A percentile compares a stretch with the other conserved stretches of the same genome.
phyloP scores from a whole-genome alignment of 2,113 vertebrate species.

The Sinosuthora webbiana region DNA sequence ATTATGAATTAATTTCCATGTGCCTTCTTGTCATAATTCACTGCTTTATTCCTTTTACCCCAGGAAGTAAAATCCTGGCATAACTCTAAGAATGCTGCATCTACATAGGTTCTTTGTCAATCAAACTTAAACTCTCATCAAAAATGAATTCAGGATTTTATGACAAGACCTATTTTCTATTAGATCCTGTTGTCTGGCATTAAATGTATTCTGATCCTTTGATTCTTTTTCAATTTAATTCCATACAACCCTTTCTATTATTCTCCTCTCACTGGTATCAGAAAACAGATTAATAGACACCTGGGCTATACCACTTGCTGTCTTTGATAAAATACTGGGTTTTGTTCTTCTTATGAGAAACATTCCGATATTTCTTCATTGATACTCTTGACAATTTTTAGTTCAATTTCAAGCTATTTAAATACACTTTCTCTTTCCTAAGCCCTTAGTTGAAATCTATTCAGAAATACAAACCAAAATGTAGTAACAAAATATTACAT shows the following conservation, averaged over 20 bases:
- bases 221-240: neutral
- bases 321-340: neutral
- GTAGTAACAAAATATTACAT: neutral
- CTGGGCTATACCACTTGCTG: neutral
- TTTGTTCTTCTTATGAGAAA: neutral
- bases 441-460: neutral
- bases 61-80: neutral
- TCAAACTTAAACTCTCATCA: neutral
- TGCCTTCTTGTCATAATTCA: neutral
- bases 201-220: neutral
- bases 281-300: neutral
- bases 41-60: neutral
- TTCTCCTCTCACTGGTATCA: neutral
- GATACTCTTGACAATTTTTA: neutral
- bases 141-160: neutral
- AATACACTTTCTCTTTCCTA: neutral
- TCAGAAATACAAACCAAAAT: neutral
- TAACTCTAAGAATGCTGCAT: neutral
- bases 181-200: neutral
- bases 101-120: neutral
- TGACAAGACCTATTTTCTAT: neutral
- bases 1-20: neutral
- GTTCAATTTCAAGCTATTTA: slow-evolving; percentile 9
- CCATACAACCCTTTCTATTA: neutral
- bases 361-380: neutral